Evolutionary conservation across 2,888 invertebrate species (phyloP).

Genomic region (Seladonia tumulorum): DNA sequence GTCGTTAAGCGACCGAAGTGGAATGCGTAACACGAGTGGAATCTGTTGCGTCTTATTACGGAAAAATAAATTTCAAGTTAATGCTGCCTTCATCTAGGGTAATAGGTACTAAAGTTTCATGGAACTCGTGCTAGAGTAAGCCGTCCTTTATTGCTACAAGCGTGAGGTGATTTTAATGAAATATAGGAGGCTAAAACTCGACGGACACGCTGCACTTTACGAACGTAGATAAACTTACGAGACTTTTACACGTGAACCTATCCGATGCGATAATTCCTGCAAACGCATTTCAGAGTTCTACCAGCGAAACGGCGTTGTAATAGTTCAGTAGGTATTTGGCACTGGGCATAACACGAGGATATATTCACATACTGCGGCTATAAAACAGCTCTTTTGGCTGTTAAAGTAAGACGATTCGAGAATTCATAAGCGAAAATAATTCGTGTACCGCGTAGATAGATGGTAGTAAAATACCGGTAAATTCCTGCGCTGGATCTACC

Average conservation of each 20-base stretch:
- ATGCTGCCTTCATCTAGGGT: constrained; percentile 11
- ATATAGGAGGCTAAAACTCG: constrained; percentile 3
- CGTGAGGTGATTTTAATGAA: constrained; percentile 15
- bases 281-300: neutral
- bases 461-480: neutral
- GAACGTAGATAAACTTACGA: neutral
- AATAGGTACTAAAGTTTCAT: constrained; percentile 11
- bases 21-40: neutral
- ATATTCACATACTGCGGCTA: neutral
- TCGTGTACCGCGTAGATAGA: neutral
- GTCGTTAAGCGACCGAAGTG: neutral
- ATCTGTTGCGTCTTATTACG: neutral
- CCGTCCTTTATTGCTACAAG: constrained; percentile 11
- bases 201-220: constrained; percentile 8
- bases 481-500: neutral
- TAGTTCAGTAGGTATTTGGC: neutral
- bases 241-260: neutral
- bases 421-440: neutral
- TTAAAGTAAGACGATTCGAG: neutral
- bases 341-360: neutral
- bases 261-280: neutral
- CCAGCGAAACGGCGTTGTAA: neutral
- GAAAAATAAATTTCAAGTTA: constrained; percentile 5
- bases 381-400: neutral
- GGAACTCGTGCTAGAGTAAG: neutral